Conservation (phyloP, 92 coral and sea anemone species). For the Epizoanthus scotinus region DNA sequence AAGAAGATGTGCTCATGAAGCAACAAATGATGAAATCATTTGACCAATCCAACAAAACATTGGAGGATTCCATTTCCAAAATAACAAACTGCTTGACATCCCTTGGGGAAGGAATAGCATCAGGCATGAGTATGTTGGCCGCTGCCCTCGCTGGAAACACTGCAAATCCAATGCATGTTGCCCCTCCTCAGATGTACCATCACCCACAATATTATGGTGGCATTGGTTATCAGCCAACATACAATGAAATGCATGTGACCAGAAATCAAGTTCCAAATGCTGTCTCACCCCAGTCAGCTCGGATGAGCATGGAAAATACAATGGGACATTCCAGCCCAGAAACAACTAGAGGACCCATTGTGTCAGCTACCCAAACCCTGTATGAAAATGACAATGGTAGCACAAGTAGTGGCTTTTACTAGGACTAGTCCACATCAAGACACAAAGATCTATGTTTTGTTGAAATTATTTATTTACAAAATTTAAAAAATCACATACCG, state of each 20-base stretch:
- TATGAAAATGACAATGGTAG: constrained; percentile 41
- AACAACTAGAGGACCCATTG: constrained; percentile 42
- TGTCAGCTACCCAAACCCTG: constrained; percentile 45
- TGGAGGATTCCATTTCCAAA: too few species aligned
- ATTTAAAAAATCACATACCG: background rate
- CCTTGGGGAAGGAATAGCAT: constrained; percentile 17
- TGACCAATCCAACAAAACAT: constrained; percentile 44
- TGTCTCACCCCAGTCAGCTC: constrained; percentile 3
- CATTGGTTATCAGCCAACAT: constrained; percentile 8
- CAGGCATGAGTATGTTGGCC: constrained; percentile 34
- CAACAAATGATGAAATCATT: constrained; percentile 46
- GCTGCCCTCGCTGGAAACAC: constrained; percentile 7
- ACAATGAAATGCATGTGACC: constrained; percentile 17
- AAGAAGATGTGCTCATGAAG: constrained; percentile 53
- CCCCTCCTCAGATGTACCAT: constrained; percentile 30
- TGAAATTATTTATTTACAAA: constrained; percentile 10
- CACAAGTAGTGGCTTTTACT: constrained; percentile 16
- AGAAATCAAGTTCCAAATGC: constrained; percentile 21
- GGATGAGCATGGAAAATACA: constrained; percentile 23
- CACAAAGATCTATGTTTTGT: background rate
- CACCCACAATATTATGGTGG: constrained; percentile 34
- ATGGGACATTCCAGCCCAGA: constrained; percentile 25
- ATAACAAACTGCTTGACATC: constrained; percentile 27
- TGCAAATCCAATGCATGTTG: constrained; percentile 3
- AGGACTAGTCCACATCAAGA: too few species aligned